Conservation (phyloP, 2,113 vertebrate species). For the Eira barbara region DNA sequence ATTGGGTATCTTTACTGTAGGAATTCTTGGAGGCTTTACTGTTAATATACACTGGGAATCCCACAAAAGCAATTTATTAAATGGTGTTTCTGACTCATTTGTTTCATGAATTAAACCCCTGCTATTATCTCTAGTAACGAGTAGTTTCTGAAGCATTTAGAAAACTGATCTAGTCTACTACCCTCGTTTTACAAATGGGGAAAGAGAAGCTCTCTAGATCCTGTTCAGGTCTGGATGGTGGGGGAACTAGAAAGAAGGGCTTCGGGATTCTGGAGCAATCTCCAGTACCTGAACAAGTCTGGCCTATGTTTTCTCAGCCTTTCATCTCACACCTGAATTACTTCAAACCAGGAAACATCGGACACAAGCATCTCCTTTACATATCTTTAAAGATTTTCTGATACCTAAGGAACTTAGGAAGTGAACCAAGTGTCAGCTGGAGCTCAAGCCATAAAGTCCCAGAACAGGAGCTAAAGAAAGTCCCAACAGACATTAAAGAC, state of each 20-base stretch:
- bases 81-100: background rate
- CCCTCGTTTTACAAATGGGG: background rate
- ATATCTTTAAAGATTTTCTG: constrained; percentile 39
- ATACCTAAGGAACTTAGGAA: background rate
- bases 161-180: constrained; percentile 21
- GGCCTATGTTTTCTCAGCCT: background rate
- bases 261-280: constrained; percentile 11
- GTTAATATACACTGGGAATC: background rate
- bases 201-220: background rate
- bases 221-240: background rate
- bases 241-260: background rate
- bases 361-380: constrained; percentile 20
- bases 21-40: constrained; percentile 17
- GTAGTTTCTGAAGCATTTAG: background rate
- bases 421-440: background rate
- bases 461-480: background rate
- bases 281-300: constrained; percentile 13
- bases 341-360: constrained; percentile 33
- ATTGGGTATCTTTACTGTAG: background rate
- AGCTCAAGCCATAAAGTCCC: constrained; percentile 7
- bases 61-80: background rate
- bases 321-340: background rate
- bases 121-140: background rate
- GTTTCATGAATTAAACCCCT: background rate
- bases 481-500: background rate